phyloP scores from a whole-genome alignment of 2,797 vertebrate genomes.

The Cirrhinus mrigala region DNA sequence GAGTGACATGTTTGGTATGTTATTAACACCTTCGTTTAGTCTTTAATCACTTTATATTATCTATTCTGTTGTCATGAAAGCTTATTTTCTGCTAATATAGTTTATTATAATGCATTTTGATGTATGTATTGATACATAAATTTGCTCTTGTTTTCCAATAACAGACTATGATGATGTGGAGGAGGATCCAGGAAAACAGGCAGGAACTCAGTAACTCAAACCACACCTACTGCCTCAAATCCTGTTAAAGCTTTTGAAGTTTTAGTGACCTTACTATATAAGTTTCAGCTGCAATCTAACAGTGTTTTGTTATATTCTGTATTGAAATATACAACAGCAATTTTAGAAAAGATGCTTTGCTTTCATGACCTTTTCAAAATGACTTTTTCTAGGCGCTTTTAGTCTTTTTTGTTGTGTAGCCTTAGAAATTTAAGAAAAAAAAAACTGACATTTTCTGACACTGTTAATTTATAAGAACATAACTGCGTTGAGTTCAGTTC shows the following conservation, averaged over 20 bases:
- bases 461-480: no score
- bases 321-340: no score
- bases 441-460: no score
- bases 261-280: neutral
- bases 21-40: neutral
- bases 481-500: no score
- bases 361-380: neutral
- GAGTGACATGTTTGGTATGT: neutral
- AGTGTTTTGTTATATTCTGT: neutral
- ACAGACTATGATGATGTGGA: no score
- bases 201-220: no score
- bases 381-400: no score
- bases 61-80: neutral
- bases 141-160: no score
- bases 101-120: no score
- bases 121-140: neutral
- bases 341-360: neutral
- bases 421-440: no score
- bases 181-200: no score
- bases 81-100: neutral
- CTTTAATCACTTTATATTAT: neutral
- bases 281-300: neutral
- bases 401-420: neutral
- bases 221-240: neutral
- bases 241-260: neutral